Conservation (phyloP, 2,113 vertebrate species). For the Cyanoderma ruficeps region DNA sequence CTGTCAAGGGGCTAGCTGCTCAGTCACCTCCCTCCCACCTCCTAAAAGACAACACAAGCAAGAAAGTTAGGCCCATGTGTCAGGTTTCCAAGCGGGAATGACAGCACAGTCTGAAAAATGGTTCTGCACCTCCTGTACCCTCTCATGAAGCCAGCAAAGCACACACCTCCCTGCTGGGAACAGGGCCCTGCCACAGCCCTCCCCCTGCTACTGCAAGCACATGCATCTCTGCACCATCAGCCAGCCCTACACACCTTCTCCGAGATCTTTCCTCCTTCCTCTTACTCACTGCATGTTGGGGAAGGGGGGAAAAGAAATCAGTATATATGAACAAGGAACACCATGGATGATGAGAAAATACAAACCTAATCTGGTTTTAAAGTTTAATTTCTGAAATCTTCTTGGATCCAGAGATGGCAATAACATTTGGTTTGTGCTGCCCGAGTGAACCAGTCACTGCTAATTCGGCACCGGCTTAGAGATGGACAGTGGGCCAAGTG, state of each 20-base stretch:
- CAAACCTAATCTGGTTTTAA: neutral
- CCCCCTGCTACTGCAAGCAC: rapidly evolving
- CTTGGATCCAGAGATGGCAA: neutral
- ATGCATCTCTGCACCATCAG: neutral
- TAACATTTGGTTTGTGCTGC: rapidly evolving
- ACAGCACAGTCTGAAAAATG: neutral
- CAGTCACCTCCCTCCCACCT: conserved; percentile 68
- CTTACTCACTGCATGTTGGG: no score
- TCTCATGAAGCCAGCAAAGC: neutral
- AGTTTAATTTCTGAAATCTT: neutral
- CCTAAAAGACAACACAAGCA: conserved; percentile 5
- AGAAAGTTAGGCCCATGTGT: neutral
- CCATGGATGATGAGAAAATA: neutral
- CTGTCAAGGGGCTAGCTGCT: conserved; percentile 66
- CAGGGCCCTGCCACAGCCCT: neutral
- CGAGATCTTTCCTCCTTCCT: rapidly evolving
- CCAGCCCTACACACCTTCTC: neutral
- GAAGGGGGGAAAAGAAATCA: neutral
- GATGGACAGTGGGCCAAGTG: rapidly evolving
- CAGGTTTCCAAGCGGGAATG: neutral
- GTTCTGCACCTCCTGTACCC: neutral
- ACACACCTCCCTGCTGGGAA: neutral
- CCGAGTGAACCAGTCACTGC: neutral
- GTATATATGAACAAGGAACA: neutral
- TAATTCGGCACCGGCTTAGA: neutral